Conservation (phyloP, 1,140 invertebrate genomes). For the Bacillus rossius region DNA sequence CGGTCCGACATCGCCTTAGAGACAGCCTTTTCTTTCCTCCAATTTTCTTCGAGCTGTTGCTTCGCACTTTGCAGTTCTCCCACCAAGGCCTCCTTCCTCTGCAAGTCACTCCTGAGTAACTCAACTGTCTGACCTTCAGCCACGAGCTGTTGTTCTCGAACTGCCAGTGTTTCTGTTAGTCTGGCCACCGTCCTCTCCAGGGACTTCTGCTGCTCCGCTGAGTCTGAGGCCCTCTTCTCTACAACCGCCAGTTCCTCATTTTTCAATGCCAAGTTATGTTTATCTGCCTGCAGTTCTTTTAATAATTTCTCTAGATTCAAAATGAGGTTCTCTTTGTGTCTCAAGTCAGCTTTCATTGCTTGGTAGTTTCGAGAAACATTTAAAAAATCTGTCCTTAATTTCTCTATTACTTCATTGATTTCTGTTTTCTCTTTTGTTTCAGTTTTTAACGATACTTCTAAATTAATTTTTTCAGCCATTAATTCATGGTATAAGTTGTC, state of each 20-base stretch:
- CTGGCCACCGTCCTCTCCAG: slow-evolving; percentile 10
- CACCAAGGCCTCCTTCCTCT: slow-evolving; percentile 5
- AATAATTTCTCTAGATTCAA: slow-evolving; percentile 25
- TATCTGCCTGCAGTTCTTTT: slow-evolving; percentile 11
- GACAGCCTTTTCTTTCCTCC: too few relatives aligned
- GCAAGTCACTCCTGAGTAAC: slow-evolving; percentile 9
- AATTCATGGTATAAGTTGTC: slow-evolving; percentile 36
- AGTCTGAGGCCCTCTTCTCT: slow-evolving; percentile 8
- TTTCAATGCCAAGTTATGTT: not conserved
- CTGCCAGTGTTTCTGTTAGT: slow-evolving; percentile 10
- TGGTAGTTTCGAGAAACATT: slow-evolving; percentile 42
- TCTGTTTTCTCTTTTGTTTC: slow-evolving; percentile 41
- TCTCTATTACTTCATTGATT: slow-evolving; percentile 38
- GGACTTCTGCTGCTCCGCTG: slow-evolving; percentile 6
- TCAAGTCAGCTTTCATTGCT: slow-evolving; percentile 42
- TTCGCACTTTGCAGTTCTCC: not conserved
- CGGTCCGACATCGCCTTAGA: too few relatives aligned
- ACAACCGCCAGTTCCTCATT: not conserved
- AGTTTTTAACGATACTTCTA: slow-evolving; percentile 35
- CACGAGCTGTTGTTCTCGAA: slow-evolving; percentile 13
- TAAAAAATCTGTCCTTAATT: slow-evolving; percentile 40
- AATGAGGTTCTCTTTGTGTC: slow-evolving; percentile 25
- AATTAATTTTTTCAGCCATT: slow-evolving; percentile 40
- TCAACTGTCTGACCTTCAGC: slow-evolving; percentile 18
- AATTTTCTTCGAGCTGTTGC: not conserved